These are phyloP conservation scores for Drosophila simulans DNA, from an alignment of 1,140 invertebrate species.

Conservation along the genomic window DNA sequence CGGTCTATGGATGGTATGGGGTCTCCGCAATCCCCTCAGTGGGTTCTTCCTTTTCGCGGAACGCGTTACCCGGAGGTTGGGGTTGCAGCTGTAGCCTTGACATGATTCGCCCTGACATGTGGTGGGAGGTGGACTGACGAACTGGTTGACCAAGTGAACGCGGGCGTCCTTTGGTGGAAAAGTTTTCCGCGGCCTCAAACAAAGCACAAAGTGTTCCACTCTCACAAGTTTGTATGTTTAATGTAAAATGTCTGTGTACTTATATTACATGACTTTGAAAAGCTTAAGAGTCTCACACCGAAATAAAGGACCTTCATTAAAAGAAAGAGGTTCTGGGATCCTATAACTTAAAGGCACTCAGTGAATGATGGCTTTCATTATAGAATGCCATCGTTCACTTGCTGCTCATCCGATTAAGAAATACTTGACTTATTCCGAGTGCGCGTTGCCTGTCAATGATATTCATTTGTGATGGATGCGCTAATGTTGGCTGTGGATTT, in stretches of 20 bases:
- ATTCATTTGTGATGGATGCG: slow-evolving; percentile 27
- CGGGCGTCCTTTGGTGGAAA: slow-evolving; percentile 2
- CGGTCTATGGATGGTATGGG: slow-evolving; percentile 12
- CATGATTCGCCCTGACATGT: slow-evolving; percentile 65
- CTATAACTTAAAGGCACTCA: too few species aligned
- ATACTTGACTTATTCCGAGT: slow-evolving; percentile 8
- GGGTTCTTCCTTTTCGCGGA: neutral
- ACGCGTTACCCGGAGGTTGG: neutral
- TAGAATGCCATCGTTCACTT: neutral
- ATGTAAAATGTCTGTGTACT: neutral
- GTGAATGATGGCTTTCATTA: too few species aligned
- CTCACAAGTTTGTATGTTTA: neutral
- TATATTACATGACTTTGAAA: neutral
- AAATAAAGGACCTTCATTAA: too few species aligned
- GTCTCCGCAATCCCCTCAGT: neutral
- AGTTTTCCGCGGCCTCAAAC: slow-evolving; percentile 10
- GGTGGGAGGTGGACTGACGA: neutral
- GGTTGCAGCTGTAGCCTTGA: slow-evolving; percentile 57
- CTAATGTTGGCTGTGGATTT: neutral
- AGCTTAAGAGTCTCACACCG: neutral
- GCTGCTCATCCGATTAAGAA: neutral
- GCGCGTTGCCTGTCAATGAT: neutral
- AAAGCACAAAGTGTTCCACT: neutral
- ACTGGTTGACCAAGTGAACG: slow-evolving; percentile 8
- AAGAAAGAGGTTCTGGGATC: too few species aligned